Evolutionary conservation across 2,888 invertebrate genomes (phyloP).

Genomic region (Liodrosophila aerea): DNA sequence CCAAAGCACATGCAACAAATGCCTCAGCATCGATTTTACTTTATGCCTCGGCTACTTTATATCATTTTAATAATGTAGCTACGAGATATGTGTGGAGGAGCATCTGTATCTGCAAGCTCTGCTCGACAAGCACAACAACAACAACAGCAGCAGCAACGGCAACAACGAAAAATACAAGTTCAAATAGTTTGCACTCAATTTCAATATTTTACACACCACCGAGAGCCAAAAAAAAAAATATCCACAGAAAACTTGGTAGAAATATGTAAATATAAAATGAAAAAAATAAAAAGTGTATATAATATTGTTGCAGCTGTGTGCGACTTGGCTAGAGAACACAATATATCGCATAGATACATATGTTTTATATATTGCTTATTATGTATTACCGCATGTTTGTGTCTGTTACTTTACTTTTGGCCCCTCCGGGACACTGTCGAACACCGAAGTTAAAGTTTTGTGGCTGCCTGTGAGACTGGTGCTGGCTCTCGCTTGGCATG

Average conservation of each 20-base stretch:
- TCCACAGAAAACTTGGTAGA: constrained; percentile 1
- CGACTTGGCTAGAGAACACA: constrained; percentile 46
- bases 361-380: constrained; percentile 71
- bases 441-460: constrained; percentile 26
- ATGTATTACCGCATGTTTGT: constrained; percentile 64
- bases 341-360: constrained; percentile 65
- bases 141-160: constrained; percentile 20
- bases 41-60: constrained; percentile 66
- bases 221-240: constrained; percentile 13
- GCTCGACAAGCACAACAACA: constrained; percentile 18
- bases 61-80: constrained; percentile 74
- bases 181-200: constrained; percentile 76
- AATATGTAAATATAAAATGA: constrained; percentile 18
- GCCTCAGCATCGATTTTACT: constrained; percentile 44
- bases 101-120: constrained; percentile 25
- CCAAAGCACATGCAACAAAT: constrained; percentile 62
- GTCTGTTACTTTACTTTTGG: constrained; percentile 34
- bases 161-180: constrained; percentile 41
- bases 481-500: constrained; percentile 9
- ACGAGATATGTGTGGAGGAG: constrained; percentile 39
- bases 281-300: constrained; percentile 31
- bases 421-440: constrained; percentile 45
- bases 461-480: constrained; percentile 34
- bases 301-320: constrained; percentile 47
- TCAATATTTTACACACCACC: constrained; percentile 69